Percentiles rank a stretch among this genome's conserved stretches.
Conservation (phyloP, 92 coral and sea anemone species). For the Bergia sp. region DNA sequence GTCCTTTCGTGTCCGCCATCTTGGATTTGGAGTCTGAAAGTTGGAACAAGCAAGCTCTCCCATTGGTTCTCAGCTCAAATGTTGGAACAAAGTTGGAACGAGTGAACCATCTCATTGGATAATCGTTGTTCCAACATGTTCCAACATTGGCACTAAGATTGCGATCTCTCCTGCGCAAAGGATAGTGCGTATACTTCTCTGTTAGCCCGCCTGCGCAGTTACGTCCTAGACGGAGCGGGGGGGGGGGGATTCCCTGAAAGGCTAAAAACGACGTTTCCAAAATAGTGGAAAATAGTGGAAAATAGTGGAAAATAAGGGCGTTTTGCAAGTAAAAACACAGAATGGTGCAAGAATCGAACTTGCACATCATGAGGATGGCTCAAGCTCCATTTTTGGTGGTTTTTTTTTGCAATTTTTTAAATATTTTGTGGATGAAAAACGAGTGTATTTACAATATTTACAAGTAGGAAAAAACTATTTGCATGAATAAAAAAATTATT, state of each 20-base stretch:
- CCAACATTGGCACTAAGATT: slow-evolving; percentile 20
- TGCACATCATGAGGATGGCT: slow-evolving; percentile 4
- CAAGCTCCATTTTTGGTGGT: neutral
- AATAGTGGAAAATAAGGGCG: no score
- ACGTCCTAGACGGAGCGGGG: no score
- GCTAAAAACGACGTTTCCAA: no score
- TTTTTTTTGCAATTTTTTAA: neutral
- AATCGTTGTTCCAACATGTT: slow-evolving; percentile 12
- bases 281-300: no score
- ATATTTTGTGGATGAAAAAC: no score
- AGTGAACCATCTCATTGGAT: neutral
- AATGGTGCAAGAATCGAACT: neutral
- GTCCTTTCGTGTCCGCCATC: neutral
- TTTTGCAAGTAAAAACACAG: neutral
- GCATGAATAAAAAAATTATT: no score
- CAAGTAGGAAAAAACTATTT: no score
- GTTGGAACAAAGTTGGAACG: slow-evolving; percentile 10
- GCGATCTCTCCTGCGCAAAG: slow-evolving; percentile 61
- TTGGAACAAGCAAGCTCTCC: neutral
- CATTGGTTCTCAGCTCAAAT: neutral
- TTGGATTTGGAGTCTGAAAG: neutral
- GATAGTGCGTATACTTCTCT: no score
- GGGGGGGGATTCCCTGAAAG: no score
- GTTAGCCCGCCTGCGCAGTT: no score
- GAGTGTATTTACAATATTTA: no score